Base-by-base conservation (phyloP, 2,797 vertebrate genomes). In the Cyprinodon diabolis region DNA sequence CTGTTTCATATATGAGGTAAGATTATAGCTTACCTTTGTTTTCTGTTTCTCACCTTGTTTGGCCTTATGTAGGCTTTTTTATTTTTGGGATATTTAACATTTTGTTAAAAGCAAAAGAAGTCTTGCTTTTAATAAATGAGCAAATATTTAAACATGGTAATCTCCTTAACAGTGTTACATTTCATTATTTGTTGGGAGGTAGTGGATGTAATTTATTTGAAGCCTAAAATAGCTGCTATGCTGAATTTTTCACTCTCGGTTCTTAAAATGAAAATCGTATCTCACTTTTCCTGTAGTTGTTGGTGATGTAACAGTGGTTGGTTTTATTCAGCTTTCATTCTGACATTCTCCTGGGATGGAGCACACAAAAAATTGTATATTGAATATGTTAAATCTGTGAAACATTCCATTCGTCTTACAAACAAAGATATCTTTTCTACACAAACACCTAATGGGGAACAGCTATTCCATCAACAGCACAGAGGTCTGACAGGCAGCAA, bases 231-330 rank as follows among this genome's bases (percentile, higher is more conserved):
- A 66, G 58, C 69, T 68, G 13, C 43, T 68, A 11, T 55, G 8
- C 78, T 63, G 35, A 21, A 68, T 81, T 86, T 60, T 15, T 49
- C 56, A 5, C 67, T 73, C 75, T 81, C 75, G 68, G 62, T 69
- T 78, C 55, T 79, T 68, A 81, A 87, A 87, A 87, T 75, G 76
- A 85, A 83, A 90, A 67, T 52, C 23, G 85, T 78, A 83, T 80
- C 78, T 77, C 81, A 77, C 43, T 83, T 80, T 82, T 82, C 45
- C 66, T 65, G 71, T 55, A 75, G 66, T 76, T 78, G 68, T 56
- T 30, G 21, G 37, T 69, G 58, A 77, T 66, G n/a, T 74, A 65
- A 70, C 43, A 15, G 47, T 57, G 15, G 68, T 35, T 51, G 67
- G 65, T 69, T 80, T 77, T 49, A 74, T 73, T 74, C 76, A 63